Base-by-base conservation (phyloP, 2,113 vertebrate species). In the Procavia capensis region DNA sequence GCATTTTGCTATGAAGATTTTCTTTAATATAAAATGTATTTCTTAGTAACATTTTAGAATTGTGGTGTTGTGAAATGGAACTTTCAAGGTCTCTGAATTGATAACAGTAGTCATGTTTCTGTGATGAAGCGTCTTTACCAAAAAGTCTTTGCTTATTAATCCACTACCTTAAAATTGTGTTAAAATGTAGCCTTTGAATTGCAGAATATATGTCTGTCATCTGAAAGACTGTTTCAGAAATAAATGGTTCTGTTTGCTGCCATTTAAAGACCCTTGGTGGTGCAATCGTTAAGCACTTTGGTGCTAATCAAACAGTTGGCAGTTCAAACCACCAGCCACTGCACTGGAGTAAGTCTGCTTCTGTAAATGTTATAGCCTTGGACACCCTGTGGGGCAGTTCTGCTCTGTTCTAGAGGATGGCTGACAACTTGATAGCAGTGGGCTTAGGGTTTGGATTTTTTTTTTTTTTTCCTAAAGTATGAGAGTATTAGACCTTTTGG, bases 1-100 rank as follows among this genome's bases (percentile, higher is more conserved):
- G 10, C 29, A 72, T 98, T 97, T 94, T 90, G 39, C 82, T 85
- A n/a, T 84, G 63, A 94, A 84, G 66, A 16, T 93, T 97, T 97
- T 75, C 93, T 91, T 97, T 97, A 96, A 95, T 96, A 83, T 45
- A 94, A 96, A 97, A 95, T 94, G 88, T 34, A 43, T 96, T 98
- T 96, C 57, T 97, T 96, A 91, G 94, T 84, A 96, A 95, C 43
- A n/a, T 94, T 96, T 93, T 88, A 88, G 96, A 94, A 92, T 97
- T 97, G 57, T 85, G 93, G 31, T 96, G 88, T 86, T 97, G 91
- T 89, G 43, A 95, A 96, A 50, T 97, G 88, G 66, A 88, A 74
- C 75, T 94, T 82, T 66, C 80, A 66, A 95, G 88, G 68, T 92
- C 78, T 96, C 87, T 87, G 96, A 97, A 97, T 96, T 97, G 92